Conservation (phyloP, 2,888 invertebrate genomes). For the Gortyna flavago region DNA sequence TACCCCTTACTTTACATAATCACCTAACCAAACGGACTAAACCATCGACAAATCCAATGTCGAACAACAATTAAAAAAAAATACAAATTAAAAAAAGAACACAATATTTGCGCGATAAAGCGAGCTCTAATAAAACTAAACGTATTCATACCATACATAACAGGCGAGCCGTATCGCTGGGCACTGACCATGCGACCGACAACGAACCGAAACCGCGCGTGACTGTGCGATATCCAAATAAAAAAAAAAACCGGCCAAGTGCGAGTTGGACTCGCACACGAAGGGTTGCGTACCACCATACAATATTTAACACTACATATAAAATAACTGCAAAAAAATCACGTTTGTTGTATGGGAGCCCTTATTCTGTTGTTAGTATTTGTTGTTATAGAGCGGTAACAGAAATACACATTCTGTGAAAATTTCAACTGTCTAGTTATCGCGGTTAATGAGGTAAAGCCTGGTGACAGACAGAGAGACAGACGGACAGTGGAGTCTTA, state of each 20-base stretch:
- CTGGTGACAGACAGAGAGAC: too few species aligned
- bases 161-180: slow-evolving; percentile 54
- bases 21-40: background rate
- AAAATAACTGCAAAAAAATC: too few species aligned
- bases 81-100: slow-evolving; percentile 11
- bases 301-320: too few species aligned
- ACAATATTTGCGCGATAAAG: slow-evolving; percentile 36
- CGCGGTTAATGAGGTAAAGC: too few species aligned
- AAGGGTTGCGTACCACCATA: too few species aligned
- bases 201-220: slow-evolving; percentile 56
- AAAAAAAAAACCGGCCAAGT: slow-evolving; percentile 45
- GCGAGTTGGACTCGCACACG: too few species aligned
- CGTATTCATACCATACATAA: slow-evolving; percentile 41
- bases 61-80: background rate
- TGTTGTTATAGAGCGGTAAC: too few species aligned
- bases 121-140: slow-evolving; percentile 32
- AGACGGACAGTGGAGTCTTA: too few species aligned
- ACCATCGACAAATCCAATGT: background rate
- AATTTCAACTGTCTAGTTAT: too few species aligned
- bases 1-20: background rate
- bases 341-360: too few species aligned
- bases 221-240: slow-evolving; percentile 49
- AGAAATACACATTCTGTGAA: too few species aligned
- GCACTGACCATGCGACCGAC: slow-evolving; percentile 56
- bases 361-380: too few species aligned